Percentiles rank a stretch among this genome's conserved stretches.
These are phyloP conservation scores for Anodontia alba DNA, from an alignment of 2,888 invertebrate genomes.

Conservation along the genomic window DNA sequence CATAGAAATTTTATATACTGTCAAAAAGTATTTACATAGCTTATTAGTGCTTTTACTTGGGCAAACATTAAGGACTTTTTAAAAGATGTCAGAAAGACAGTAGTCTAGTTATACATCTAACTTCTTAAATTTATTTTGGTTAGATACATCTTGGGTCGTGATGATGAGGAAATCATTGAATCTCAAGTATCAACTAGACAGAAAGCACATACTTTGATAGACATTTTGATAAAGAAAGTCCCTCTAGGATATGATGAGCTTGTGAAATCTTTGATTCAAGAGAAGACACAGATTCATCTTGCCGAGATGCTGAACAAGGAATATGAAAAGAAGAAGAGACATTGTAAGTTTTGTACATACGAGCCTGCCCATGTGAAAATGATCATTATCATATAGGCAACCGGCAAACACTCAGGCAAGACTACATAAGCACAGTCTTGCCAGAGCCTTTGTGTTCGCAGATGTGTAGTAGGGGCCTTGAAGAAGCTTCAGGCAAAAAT, in stretches of 20 bases:
- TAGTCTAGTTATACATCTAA: too few species aligned
- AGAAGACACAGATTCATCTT: constrained; percentile 57
- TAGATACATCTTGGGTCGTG: constrained; percentile 48
- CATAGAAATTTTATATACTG: neutral
- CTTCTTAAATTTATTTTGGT: neutral
- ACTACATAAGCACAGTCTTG: too few species aligned
- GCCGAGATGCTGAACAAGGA: constrained; percentile 53
- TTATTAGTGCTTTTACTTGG: too few species aligned
- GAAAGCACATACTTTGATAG: constrained; percentile 54
- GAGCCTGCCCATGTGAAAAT: too few species aligned
- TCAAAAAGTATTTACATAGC: neutral
- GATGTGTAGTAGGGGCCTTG: too few species aligned
- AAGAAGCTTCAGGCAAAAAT: too few species aligned
- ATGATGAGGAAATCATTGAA: constrained; percentile 57
- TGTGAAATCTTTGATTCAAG: constrained; percentile 49
- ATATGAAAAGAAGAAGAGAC: constrained; percentile 56
- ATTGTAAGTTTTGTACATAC: constrained; percentile 44
- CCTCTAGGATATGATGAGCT: constrained; percentile 52
- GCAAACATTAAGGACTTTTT: too few species aligned
- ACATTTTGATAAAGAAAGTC: constrained; percentile 52
- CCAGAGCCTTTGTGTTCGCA: too few species aligned
- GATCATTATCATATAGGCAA: too few species aligned
- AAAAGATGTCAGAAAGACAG: too few species aligned
- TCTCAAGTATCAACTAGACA: constrained; percentile 30
- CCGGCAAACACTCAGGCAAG: too few species aligned